Conservation (phyloP, 2,113 vertebrate species). For the Chaetorhynchus papuensis region DNA sequence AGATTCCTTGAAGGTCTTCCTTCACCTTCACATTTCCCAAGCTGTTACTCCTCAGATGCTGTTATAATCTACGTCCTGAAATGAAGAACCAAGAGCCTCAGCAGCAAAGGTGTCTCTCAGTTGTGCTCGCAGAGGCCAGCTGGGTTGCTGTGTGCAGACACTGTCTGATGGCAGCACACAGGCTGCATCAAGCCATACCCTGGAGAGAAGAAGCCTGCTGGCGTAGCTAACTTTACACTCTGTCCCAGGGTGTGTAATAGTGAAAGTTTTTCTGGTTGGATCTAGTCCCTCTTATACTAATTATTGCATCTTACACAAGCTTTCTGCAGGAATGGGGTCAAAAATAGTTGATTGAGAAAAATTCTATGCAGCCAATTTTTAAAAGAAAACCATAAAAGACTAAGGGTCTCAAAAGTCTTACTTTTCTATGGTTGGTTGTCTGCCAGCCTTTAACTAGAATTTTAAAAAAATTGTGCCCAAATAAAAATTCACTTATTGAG, state of each 20-base stretch:
- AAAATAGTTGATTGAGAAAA: background rate
- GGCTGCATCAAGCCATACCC: background rate
- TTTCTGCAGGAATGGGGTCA: background rate
- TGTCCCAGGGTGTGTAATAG: background rate
- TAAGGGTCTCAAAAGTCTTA: background rate
- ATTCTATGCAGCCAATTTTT: background rate
- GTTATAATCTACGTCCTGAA: background rate
- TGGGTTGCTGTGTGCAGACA: background rate
- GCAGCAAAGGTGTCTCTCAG: rapidly evolving
- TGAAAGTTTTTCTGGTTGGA: background rate
- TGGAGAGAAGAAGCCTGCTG: background rate
- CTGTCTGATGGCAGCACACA: rapidly evolving
- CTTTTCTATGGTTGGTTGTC: background rate
- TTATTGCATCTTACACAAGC: background rate
- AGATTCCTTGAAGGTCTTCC: background rate
- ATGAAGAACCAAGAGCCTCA: background rate
- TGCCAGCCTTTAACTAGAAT: background rate
- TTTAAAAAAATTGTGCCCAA: background rate
- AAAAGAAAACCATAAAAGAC: background rate
- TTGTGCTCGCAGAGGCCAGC: rapidly evolving
- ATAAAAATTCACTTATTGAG: background rate
- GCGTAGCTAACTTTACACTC: background rate
- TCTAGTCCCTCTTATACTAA: background rate
- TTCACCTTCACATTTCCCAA: background rate
- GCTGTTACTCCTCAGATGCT: background rate